Percentiles rank a stretch among this genome's conserved stretches.
Evolutionary conservation across 2,888 invertebrate genomes (phyloP).

Genomic region (Liposcelis brunnea): DNA sequence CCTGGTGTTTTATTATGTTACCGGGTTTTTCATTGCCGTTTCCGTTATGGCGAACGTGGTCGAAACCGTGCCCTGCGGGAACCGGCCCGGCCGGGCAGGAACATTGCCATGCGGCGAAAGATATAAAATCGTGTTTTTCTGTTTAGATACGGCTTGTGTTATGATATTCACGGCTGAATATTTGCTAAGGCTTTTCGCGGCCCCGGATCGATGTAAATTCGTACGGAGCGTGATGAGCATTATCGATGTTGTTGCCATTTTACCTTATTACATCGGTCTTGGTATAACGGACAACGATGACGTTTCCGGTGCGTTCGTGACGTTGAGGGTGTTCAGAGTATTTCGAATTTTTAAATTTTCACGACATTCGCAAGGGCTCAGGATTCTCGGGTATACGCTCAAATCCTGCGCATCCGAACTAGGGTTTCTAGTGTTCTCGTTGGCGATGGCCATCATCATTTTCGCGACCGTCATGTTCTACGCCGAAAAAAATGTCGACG

Average conservation of each 20-base stretch:
- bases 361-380: conserved; percentile 93
- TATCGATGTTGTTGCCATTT: conserved; percentile 97
- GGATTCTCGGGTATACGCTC: conserved; percentile 97
- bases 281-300: conserved; percentile 97
- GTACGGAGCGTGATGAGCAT: conserved; percentile 97
- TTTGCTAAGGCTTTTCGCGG: conserved; percentile 84
- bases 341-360: conserved; percentile 99
- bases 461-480: conserved; percentile 99
- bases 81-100: conserved; percentile 68
- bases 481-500: conserved; percentile 95
- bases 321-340: conserved; percentile 94
- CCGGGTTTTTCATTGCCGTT: conserved; percentile 98
- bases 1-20: conserved; percentile 99
- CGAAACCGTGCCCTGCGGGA: conserved; percentile 90
- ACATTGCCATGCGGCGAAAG: conserved; percentile 91
- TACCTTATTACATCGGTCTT: conserved; percentile 97
- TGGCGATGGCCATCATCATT: conserved; percentile 99
- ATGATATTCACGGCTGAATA: conserved; percentile 99
- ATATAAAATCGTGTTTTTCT: conserved; percentile 97
- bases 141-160: conserved; percentile 98
- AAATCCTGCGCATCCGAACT: conserved; percentile 98
- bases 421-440: conserved; percentile 96
- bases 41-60: conserved; percentile 99
- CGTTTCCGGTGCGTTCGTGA: conserved; percentile 97
- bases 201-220: conserved; percentile 96